These are phyloP conservation scores for Callaeas wilsoni DNA, from an alignment of 2,113 vertebrate genomes.

Conservation along the genomic window DNA sequence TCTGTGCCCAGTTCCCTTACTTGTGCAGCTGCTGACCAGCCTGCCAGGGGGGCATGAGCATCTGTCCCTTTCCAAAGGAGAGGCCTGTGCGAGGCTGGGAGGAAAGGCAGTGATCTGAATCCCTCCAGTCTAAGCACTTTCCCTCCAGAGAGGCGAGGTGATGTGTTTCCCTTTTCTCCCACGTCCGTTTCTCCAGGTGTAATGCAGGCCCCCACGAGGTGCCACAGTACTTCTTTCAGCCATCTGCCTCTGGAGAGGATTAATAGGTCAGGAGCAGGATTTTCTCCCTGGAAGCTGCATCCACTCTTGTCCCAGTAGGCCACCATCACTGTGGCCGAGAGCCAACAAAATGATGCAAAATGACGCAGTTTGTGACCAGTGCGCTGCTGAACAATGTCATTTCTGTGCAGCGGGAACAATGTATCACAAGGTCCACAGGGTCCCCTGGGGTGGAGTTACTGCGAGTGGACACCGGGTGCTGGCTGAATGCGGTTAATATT, in stretches of 20 bases:
- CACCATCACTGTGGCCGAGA: background rate
- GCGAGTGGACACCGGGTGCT: background rate
- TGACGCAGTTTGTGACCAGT: background rate
- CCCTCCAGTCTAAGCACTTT: background rate
- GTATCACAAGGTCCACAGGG: background rate
- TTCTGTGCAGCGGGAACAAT: background rate
- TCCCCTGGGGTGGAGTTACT: constrained; percentile 9
- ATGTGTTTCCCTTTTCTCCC: background rate
- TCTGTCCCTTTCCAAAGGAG: background rate
- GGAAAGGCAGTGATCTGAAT: background rate
- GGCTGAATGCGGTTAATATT: background rate
- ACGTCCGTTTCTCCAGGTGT: background rate
- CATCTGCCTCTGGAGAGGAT: background rate
- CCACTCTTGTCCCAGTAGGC: background rate
- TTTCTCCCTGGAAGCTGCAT: background rate
- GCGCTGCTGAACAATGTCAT: background rate
- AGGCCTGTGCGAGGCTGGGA: background rate
- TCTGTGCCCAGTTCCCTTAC: background rate
- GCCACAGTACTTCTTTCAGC: background rate
- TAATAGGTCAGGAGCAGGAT: background rate
- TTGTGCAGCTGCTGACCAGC: background rate
- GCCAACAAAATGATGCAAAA: background rate
- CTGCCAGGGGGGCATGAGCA: background rate
- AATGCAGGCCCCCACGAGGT: background rate
- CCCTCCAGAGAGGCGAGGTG: background rate